phyloP scores from a whole-genome alignment of 2,888 invertebrate species.

The Siphlonurus alternatus region DNA sequence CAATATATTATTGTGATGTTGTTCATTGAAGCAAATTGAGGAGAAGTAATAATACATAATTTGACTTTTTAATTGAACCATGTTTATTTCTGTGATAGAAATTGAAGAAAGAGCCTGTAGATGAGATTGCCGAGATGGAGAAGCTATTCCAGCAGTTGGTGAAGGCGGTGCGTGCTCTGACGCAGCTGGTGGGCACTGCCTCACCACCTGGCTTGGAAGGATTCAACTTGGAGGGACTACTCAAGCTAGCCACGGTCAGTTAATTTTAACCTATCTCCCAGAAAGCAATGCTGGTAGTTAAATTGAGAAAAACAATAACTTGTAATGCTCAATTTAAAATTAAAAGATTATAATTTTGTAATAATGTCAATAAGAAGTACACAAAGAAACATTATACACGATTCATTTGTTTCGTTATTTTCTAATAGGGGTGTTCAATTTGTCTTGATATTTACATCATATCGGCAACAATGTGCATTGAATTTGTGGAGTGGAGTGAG shows the following conservation, averaged over 20 bases:
- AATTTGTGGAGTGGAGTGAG: too few relatives aligned
- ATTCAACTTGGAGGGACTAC: conserved; percentile 22
- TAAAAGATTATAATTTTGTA: too few relatives aligned
- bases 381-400: too few relatives aligned
- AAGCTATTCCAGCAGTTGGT: conserved; percentile 39
- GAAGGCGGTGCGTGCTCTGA: conserved; percentile 37
- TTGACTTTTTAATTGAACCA: conserved; percentile 2
- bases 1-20: background rate
- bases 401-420: too few relatives aligned
- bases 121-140: conserved; percentile 44
- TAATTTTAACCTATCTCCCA: too few relatives aligned
- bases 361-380: too few relatives aligned
- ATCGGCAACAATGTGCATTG: too few relatives aligned
- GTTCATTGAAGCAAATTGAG: conserved; percentile 1
- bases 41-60: conserved; percentile 9
- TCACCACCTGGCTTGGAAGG: conserved; percentile 2
- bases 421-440: too few relatives aligned
- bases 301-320: too few relatives aligned
- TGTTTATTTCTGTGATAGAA: conserved; percentile 29
- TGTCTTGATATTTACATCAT: too few relatives aligned
- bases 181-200: conserved; percentile 26
- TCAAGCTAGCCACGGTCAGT: conserved; percentile 21
- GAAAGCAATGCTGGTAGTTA: too few relatives aligned
- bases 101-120: conserved; percentile 36
- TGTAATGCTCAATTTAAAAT: too few relatives aligned